Base-by-base conservation (phyloP, 2,797 vertebrate species). In the Poliocrania exsul region DNA sequence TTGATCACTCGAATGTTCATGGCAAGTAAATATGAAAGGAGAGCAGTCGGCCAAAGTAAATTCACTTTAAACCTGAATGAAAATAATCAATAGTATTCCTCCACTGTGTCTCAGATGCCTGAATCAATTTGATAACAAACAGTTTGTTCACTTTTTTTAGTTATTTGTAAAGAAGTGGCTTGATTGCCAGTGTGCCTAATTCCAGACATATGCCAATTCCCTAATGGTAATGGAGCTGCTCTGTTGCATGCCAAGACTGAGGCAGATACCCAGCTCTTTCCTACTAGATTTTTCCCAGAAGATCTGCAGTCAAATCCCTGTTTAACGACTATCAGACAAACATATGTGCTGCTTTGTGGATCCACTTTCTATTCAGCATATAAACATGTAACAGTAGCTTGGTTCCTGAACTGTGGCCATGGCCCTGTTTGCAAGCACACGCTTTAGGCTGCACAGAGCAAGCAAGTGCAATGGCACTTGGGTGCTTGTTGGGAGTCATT, bases 91-190 rank as follows among this genome's bases (percentile, higher is more conserved):
- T 94, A 88, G 60, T 67, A 77, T 92, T 94, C 92, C 90, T 60
- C 78, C 78, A 70, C 87, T 64, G 70, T 71, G 67, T 88, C 95
- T 60, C 95, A 95, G 80, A 95, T 96, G 93, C 90, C 95, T 91
- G 91, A 93, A 94, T 94, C 91, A 95, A 94, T 96, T 95, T 94
- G 93, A 96, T 94, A 94, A 93, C 86, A 85, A 96, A 91, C 73
- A 90, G 60, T 94, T 93, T 93, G 66, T 80, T 93, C 92, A 60
- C 33, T 90, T 91, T 90, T 91, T 92, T 92, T 66, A 73, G 70
- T 90, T 96, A 92, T 95, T 92, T 95, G 82, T 92, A 67, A 95
- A 96, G 86, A 91, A 92, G 77, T 90, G 81, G 50, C 87, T 96
- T 96, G 95, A 95, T 92, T 94, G 95, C 92, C 88, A 95, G 80